Base-by-base conservation (phyloP, 2,888 invertebrate species). In the Stenurella melanura region DNA sequence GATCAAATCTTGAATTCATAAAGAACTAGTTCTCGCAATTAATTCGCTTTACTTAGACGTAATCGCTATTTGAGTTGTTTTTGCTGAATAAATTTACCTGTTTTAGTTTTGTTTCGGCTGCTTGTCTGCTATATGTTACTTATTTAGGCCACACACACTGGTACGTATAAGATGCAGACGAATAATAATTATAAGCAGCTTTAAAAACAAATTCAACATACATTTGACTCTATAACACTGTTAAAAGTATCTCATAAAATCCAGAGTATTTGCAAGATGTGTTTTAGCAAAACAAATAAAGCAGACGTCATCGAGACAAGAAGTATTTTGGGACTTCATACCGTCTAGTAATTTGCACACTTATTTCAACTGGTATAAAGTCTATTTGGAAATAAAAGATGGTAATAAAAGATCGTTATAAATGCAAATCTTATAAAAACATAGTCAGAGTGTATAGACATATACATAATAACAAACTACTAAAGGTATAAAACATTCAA, bases 21-120 rank as follows among this genome's bases (percentile, higher is more conserved):
- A 81, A 81, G 76, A 83, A 83, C 83, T 79, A 81, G 83, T 83
- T 81, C 79, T 76, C 66, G 81, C 80, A 83, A 81, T 82, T 81
- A 83, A 83, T 83, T 82, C 81, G 63, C 78, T 80, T 77, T 80
- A 71, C 73, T 77, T 77, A 80, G 75, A 73, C 77, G 78, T 72
- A 75, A 77, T 77, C 77, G 76, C 73, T 74, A 61, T 82, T 79
- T 78, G 67, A 75, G 70, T 77, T 74, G 74, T 78, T 77, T 79
- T 80, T 76, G 68, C 73, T 76, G 72, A 76, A 74, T 78, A 74
- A 64, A 75, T 79, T 77, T 79, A 79, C 77, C 79, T 63, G 77
- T 73, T 79, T 75, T 64, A 67, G 66, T 71, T 74, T 72, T 72
- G 71, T 76, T 79, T 73, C 26, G 76, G 34, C 66, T 54, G 71